Evolutionary conservation across 2,797 vertebrate species (phyloP).

Genomic region (Hemitrygon akajei): DNA sequence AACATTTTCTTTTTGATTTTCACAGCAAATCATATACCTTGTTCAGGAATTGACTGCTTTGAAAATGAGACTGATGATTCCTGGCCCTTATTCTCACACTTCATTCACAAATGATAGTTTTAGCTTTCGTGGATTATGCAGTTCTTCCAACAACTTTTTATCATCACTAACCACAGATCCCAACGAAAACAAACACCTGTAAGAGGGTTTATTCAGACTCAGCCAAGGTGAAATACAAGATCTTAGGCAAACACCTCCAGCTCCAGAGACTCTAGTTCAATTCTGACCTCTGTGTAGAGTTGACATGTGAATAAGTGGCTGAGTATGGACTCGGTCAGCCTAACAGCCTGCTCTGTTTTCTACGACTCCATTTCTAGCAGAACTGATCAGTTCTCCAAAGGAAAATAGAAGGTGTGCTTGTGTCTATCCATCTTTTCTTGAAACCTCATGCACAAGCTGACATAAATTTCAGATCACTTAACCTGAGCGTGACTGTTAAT

Average conservation of each 20-base stretch:
- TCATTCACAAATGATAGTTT: background rate
- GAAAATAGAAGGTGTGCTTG: no score
- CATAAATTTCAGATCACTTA: constrained; percentile 5
- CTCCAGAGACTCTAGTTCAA: no score
- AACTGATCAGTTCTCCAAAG: background rate
- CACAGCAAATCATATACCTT: no score
- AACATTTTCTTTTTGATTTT: background rate
- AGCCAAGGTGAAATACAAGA: background rate
- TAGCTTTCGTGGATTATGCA: background rate
- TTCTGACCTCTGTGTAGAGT: no score
- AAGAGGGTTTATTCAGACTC: background rate
- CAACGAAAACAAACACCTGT: background rate
- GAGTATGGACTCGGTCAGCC: no score
- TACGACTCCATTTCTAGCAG: no score
- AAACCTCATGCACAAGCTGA: background rate
- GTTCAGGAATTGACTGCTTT: background rate
- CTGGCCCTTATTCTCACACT: background rate
- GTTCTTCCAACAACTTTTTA: background rate
- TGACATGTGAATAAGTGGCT: no score
- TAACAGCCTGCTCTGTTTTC: no score
- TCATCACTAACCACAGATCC: background rate
- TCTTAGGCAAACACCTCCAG: background rate
- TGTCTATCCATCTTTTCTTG: no score
- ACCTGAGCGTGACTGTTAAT: background rate
- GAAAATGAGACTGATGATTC: background rate